These are phyloP conservation scores for Sylvia borin DNA, from an alignment of 2,797 vertebrate genomes.

Conservation along the genomic window DNA sequence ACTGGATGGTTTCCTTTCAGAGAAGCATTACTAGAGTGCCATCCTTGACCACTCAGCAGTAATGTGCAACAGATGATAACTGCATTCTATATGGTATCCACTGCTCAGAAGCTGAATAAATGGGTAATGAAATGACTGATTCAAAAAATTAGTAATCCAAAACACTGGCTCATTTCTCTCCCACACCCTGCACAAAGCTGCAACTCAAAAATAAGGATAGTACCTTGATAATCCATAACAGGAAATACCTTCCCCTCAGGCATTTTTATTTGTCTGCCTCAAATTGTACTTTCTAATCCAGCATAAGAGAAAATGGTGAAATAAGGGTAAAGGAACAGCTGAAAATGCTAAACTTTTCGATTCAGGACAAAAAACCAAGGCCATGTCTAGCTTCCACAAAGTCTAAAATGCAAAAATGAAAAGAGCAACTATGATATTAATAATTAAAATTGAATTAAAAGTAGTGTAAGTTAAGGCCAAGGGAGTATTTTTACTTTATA, in stretches of 20 bases:
- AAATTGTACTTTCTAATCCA: neutral
- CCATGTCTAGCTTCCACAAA: neutral
- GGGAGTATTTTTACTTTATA: constrained; percentile 63
- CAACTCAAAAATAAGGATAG: neutral
- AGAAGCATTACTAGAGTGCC: neutral
- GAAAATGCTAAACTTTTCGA: neutral
- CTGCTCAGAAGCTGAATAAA: neutral
- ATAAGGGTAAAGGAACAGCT: neutral
- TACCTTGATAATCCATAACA: neutral
- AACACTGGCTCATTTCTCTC: neutral
- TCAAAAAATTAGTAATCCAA: neutral
- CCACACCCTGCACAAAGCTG: neutral
- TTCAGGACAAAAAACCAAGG: neutral
- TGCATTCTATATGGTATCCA: neutral
- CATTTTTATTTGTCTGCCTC: neutral
- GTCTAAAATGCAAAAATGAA: constrained; percentile 8
- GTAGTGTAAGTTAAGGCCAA: constrained; percentile 29
- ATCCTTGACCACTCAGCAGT: neutral
- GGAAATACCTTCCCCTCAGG: neutral
- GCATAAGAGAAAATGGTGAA: neutral
- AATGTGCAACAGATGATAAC: neutral
- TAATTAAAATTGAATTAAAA: constrained; percentile 74
- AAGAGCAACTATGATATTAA: constrained; percentile 60
- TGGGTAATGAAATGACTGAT: neutral
- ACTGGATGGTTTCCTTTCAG: neutral